Conservation (phyloP, 2,797 vertebrate species). For the Poecile montanus region DNA sequence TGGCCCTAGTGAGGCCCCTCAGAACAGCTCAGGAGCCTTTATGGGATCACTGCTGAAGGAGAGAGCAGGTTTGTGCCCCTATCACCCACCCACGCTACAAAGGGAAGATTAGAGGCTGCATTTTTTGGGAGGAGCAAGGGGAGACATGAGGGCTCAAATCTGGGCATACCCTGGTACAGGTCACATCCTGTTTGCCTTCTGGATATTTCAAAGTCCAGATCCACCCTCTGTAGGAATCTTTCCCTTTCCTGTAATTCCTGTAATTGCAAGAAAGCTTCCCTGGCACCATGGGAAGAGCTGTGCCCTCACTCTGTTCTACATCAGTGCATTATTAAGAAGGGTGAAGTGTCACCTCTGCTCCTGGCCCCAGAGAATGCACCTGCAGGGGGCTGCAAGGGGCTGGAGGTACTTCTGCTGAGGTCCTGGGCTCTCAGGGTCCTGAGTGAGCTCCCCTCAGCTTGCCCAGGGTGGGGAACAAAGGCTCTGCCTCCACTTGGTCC, state of each 20-base stretch:
- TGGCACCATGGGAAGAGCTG: neutral
- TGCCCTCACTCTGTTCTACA: neutral
- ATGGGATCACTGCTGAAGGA: neutral
- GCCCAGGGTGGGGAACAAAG: neutral
- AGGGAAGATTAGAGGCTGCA: neutral
- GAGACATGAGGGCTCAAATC: neutral
- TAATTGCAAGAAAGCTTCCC: neutral
- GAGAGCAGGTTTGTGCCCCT: neutral
- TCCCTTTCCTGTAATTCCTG: neutral
- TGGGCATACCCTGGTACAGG: neutral
- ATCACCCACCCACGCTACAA: neutral
- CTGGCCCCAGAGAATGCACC: too few relatives aligned
- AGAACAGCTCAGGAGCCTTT: neutral
- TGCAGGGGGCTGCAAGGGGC: neutral
- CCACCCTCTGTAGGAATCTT: neutral
- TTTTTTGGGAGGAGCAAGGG: neutral
- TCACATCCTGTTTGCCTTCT: conserved; percentile 2
- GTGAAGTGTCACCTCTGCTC: neutral
- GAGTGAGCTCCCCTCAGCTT: neutral
- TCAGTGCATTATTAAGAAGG: neutral
- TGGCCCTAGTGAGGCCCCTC: neutral
- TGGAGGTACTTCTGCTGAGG: neutral
- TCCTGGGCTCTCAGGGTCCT: neutral
- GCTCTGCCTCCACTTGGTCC: neutral
- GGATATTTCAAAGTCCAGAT: neutral